These are phyloP conservation scores for Steatornis caripensis DNA, from an alignment of 2,113 vertebrate species.

Conservation along the genomic window DNA sequence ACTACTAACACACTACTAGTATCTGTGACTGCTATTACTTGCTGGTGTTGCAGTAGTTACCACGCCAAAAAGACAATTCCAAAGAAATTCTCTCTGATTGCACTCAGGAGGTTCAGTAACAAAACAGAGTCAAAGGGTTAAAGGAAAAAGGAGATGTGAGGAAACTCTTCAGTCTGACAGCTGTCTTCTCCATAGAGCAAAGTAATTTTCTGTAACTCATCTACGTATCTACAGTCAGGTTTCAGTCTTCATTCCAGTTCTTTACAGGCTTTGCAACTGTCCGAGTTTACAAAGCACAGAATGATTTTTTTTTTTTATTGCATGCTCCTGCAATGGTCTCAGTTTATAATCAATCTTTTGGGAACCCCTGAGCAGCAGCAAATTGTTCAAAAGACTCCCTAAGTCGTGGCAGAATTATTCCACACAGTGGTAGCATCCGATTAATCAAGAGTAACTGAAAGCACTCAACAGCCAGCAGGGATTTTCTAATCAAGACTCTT, in stretches of 20 bases:
- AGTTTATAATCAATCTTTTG: not conserved
- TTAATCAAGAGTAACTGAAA: slow-evolving; percentile 11
- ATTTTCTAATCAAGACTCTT: slow-evolving; percentile 14
- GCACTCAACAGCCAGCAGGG: not conserved
- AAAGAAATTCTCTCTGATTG: not conserved
- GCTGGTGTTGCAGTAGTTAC: not conserved
- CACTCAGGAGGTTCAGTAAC: not conserved
- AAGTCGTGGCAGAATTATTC: not conserved
- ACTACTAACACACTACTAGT: not conserved
- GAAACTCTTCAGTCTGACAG: not conserved
- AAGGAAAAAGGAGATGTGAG: not conserved
- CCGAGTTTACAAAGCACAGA: not conserved
- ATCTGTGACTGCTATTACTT: not conserved
- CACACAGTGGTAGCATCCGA: not conserved
- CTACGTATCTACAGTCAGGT: not conserved
- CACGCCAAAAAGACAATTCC: not conserved
- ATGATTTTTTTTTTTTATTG: not conserved
- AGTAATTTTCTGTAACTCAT: not conserved
- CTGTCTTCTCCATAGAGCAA: not conserved
- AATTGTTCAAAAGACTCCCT: not conserved
- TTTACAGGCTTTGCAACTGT: not conserved
- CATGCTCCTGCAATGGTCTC: not conserved
- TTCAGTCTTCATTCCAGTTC: not conserved
- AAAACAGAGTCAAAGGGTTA: not conserved
- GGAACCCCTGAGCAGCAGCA: not conserved